Conservation (phyloP, 2,797 vertebrate genomes). For the Crocidura indochinensis region DNA sequence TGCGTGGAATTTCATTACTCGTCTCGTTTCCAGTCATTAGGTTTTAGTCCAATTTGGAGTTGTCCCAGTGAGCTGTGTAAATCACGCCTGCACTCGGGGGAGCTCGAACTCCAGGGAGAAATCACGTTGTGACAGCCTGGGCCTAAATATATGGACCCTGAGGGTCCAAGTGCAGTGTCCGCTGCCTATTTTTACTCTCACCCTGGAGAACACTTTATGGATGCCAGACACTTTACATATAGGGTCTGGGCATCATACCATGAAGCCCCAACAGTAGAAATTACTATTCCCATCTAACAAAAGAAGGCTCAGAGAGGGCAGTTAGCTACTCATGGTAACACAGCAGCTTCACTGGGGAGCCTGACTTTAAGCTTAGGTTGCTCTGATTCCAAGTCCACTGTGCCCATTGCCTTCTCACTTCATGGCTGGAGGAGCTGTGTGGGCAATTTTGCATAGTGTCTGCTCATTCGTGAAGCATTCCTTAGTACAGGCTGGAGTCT, state of each 20-base stretch:
- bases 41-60: conserved; percentile 79
- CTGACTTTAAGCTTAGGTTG: conserved; percentile 16
- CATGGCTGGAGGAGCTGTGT: neutral
- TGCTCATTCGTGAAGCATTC: neutral
- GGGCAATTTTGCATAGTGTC: neutral
- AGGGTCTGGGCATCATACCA: neutral
- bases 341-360: neutral
- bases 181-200: neutral
- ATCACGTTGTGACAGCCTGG: neutral
- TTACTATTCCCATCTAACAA: neutral
- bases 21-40: conserved; percentile 77
- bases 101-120: conserved; percentile 56
- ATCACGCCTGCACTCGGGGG: conserved; percentile 60
- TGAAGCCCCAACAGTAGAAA: neutral
- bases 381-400: neutral
- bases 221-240: neutral
- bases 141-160: neutral
- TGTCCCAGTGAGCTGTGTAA: conserved; percentile 66
- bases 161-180: fast-evolving
- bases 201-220: neutral
- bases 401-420: neutral
- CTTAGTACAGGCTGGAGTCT: neutral
- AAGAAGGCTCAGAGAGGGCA: conserved; percentile 23
- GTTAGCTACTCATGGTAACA: neutral
- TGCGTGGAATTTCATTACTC: conserved; percentile 78